Conservation (phyloP, 2,888 invertebrate genomes). For the Caenorhabditis auriculariae region DNA sequence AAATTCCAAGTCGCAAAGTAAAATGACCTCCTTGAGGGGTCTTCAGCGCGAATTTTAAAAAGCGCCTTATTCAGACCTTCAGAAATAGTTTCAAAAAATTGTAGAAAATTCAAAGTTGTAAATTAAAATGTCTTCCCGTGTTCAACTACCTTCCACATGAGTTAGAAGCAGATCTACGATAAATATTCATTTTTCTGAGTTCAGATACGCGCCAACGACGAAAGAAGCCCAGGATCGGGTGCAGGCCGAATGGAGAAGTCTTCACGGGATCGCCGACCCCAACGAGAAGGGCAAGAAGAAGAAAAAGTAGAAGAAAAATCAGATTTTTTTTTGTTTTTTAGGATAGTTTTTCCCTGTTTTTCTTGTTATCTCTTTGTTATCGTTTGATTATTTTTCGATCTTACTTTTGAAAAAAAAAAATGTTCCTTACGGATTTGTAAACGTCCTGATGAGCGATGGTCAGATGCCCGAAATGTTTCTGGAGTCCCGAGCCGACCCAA, state of each 20-base stretch:
- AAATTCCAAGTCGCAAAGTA: no score
- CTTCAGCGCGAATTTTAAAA: no score
- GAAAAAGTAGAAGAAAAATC: conserved; percentile 23
- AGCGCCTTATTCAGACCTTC: neutral
- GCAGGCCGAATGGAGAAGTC: conserved; percentile 51
- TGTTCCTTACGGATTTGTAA: conserved; percentile 30
- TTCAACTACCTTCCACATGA: no score
- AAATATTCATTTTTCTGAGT: no score
- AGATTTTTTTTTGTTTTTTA: neutral
- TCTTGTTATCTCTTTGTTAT: no score
- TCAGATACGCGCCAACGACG: conserved; percentile 50
- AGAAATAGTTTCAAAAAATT: neutral
- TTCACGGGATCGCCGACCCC: conserved; percentile 56
- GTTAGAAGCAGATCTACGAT: no score
- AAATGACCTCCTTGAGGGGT: no score
- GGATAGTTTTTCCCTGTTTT: no score
- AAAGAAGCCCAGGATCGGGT: conserved; percentile 46
- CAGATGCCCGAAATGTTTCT: conserved; percentile 62
- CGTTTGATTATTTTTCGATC: no score
- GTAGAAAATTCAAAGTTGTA: neutral
- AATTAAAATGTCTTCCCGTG: neutral
- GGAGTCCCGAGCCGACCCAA: conserved; percentile 63
- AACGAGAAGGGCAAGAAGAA: conserved; percentile 51
- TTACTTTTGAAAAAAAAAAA: no score
- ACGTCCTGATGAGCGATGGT: conserved; percentile 56